Conservation (phyloP, 2,797 vertebrate genomes). For the Centropyge bicolor region DNA sequence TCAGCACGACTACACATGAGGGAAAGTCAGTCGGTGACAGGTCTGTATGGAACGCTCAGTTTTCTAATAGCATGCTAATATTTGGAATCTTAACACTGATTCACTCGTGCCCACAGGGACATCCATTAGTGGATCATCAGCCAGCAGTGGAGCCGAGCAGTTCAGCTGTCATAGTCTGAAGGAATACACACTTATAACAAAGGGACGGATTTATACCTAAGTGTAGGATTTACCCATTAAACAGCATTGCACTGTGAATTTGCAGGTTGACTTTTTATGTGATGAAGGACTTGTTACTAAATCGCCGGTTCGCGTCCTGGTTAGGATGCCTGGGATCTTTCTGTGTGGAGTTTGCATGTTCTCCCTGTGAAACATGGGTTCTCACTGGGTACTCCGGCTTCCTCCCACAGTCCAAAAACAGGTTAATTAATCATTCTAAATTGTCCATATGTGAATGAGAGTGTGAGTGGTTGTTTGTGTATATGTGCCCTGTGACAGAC, state of each 20-base stretch:
- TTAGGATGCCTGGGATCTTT: too few species aligned
- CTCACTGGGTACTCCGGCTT: too few species aligned
- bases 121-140: slow-evolving; percentile 13
- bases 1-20: slow-evolving; percentile 40
- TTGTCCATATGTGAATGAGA: too few species aligned
- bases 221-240: not conserved
- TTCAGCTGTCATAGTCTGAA: not conserved
- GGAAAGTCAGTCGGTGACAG: slow-evolving; percentile 24
- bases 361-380: too few species aligned
- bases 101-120: not conserved
- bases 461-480: too few species aligned
- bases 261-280: not conserved
- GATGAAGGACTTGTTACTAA: too few species aligned
- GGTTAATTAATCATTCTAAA: too few species aligned
- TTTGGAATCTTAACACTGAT: not conserved
- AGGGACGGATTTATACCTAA: not conserved
- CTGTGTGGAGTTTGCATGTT: too few species aligned
- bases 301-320: too few species aligned
- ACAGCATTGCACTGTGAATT: not conserved
- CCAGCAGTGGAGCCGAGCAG: not conserved
- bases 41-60: not conserved
- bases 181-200: not conserved
- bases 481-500: too few species aligned
- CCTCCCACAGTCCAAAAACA: too few species aligned
- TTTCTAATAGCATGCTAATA: slow-evolving; percentile 3